phyloP scores from a whole-genome alignment of 2,888 invertebrate genomes.

The Mesorhabditis belari region DNA sequence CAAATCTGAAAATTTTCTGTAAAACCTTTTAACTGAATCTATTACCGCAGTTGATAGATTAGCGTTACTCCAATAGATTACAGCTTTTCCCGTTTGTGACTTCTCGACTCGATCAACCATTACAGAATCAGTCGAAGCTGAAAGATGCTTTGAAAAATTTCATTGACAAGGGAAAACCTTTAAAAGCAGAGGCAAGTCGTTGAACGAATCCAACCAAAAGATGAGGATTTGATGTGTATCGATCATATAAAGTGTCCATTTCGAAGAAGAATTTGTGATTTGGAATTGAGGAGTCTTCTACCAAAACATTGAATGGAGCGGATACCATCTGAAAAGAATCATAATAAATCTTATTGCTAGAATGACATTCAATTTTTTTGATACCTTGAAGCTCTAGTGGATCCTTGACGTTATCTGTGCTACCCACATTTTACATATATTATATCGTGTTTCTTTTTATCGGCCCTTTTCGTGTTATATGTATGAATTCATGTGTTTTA shows the following conservation, averaged over 20 bases:
- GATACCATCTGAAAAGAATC: slow-evolving; percentile 22
- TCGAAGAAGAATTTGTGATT: slow-evolving; percentile 25
- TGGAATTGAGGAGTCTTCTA: slow-evolving; percentile 14
- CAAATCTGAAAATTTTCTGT: slow-evolving; percentile 13
- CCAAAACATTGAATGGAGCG: slow-evolving; percentile 29
- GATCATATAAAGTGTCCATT: slow-evolving; percentile 17
- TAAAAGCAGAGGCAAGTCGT: slow-evolving; percentile 2
- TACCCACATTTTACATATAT: too few relatives aligned
- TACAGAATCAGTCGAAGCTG: not conserved
- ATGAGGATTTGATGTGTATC: slow-evolving; percentile 12
- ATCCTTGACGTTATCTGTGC: too few relatives aligned
- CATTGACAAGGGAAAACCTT: not conserved
- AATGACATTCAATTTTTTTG: too few relatives aligned
- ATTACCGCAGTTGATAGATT: slow-evolving; percentile 14
- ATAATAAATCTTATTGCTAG: too few relatives aligned
- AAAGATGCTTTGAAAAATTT: not conserved
- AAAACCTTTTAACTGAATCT: not conserved
- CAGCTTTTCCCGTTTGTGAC: not conserved
- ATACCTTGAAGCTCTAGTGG: too few relatives aligned
- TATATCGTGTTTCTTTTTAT: too few relatives aligned
- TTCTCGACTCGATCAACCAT: not conserved
- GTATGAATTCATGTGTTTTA: too few relatives aligned
- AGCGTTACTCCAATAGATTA: slow-evolving; percentile 28
- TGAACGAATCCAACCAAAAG: slow-evolving; percentile 15
- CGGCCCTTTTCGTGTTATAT: too few relatives aligned